Evolutionary conservation across 2,797 vertebrate genomes (phyloP), one percentile per base, ranked within the genome.

Genomic region (Lycodopsis pacificus): DNA sequence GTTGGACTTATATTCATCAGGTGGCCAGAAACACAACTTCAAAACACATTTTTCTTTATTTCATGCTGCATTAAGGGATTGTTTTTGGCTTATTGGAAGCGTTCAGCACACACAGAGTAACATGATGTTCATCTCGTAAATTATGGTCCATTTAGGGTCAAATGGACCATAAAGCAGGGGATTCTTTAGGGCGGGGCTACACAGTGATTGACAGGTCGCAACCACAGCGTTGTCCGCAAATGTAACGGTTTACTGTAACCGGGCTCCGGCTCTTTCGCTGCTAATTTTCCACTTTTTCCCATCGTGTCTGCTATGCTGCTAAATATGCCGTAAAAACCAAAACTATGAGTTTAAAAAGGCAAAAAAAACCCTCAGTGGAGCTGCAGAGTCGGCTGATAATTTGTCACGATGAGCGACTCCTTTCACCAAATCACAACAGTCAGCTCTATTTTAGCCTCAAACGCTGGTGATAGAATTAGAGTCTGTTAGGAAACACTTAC

Each of bases 401-500:
- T 38, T 7, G 2, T 48, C 49, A 57, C 19, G 3, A 7, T 42
- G n/a, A 71, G 12, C 2, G 2, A 30, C 58, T 46, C 1, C 13
- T 66, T 77, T 64, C 34, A 61, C 30, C 59, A 25, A 63, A 64
- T 46, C 56, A 38, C 56, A 59, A 49, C 40, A 65, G 30, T 59
- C n/a, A 40, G 40, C 71, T 67, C 42, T 10, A 34, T 40, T 59
- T 66, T 6, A 64, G 51, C 38, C 63, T 57, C 12, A 54, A 15
- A 49, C 7, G 12, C 51, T 64, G 20, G 12, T 66, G 1, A 58
- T 0, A 20, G 56, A 57, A 49, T 78, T 65, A 53, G 11, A 40
- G 13, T 34, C 58, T 76, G 65, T 64, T 53, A 40, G 57, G 51
- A 83, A 79, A 75, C 1, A 68, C 40, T 59, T 64, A 65, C 71